Evolutionary conservation across 2,888 invertebrate species (phyloP), one percentile per base, ranked within the genome.

Genomic region (Drosophila ezoana): DNA sequence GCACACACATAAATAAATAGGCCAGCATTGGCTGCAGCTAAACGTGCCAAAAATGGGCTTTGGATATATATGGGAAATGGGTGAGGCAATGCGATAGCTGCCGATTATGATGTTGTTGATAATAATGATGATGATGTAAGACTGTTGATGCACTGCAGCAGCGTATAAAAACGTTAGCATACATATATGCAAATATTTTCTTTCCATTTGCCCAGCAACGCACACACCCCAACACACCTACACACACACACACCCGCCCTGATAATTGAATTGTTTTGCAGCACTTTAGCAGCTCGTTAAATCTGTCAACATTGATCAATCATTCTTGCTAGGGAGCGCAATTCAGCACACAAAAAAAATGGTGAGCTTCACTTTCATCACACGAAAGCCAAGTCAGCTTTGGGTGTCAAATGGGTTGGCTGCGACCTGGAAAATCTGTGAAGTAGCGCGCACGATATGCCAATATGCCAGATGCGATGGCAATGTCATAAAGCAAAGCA

Each of bases 261-360:
- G 63, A 72, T 85, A 87, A 87, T 87, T 89, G 79, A 87, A 89
- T 87, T 89, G 79, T 87, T 87, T 79, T 82, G 77, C 80, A 81
- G 89, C 87, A 89, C 85, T 87, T 87, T 89, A 67, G 59, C 87
- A 85, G 83, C 86, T 89, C 89, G 87, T 89, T 87, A 87, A 87
- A 82, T 87, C 81, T 85, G 87, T 87, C 89, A 89, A 87, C 89
- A 81, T 78, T 82, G 81, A 87, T 89, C 86, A 79, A 85, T 87
- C 89, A 85, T 69, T 52, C 47, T 38, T 41, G 18, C 13, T 5
- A 23, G 20, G n/a, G 38, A 14, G 16, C 11, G n/a, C 16, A 28
- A 32, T 33, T n/a, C 14, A 13, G 14, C 13, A 51, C 6, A 23
- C n/a, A 1, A 11, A 8, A 51, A 35, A 35, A 43, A 49, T 45